Conservation (phyloP, 1,140 invertebrate species). For the Sipha flava region DNA sequence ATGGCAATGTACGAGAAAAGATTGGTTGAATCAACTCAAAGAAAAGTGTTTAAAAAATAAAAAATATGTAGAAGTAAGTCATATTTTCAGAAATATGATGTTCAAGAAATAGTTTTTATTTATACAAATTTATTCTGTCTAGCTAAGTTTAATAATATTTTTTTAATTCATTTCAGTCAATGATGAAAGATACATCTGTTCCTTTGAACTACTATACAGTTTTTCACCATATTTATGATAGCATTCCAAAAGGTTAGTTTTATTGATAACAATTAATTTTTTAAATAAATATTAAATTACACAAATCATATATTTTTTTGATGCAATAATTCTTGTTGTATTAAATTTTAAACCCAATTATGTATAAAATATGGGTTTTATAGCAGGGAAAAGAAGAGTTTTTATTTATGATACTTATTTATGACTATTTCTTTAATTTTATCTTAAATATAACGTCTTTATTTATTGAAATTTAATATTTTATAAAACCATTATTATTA, state of each 20-base stretch:
- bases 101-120: not conserved
- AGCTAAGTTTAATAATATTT: not conserved
- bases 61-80: conserved; percentile 47
- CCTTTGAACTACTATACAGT: conserved; percentile 92
- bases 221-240: conserved; percentile 67
- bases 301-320: too few species aligned
- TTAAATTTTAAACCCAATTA: too few species aligned
- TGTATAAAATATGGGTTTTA: too few species aligned
- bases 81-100: not conserved
- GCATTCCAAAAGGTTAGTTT: conserved; percentile 53
- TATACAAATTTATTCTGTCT: not conserved
- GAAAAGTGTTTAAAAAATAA: conserved; percentile 52
- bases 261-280: too few species aligned
- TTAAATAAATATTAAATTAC: too few species aligned
- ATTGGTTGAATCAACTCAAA: conserved; percentile 54
- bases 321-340: too few species aligned
- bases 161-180: conserved; percentile 36
- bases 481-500: too few species aligned
- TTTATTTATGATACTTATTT: too few species aligned
- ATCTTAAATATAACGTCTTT: too few species aligned
- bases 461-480: too few species aligned
- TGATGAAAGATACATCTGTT: conserved; percentile 49
- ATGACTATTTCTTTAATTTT: too few species aligned
- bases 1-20: conserved; percentile 44
- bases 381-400: too few species aligned